Conservation (phyloP, 2,888 invertebrate species). For the Tiphia femorata region DNA sequence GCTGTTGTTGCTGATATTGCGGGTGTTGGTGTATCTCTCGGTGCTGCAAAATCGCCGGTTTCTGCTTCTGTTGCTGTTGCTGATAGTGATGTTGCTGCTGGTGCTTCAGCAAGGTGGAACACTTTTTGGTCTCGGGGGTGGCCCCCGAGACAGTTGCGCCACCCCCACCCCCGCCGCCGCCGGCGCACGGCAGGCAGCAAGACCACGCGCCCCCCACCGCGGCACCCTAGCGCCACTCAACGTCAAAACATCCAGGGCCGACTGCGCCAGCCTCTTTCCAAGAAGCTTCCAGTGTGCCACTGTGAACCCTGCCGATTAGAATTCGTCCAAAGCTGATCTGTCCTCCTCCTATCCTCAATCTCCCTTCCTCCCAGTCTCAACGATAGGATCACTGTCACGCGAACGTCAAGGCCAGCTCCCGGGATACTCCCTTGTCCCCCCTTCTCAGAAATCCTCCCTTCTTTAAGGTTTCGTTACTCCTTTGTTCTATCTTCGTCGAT, state of each 20-base stretch:
- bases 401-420: no score
- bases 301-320: no score
- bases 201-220: constrained; percentile 70
- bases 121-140: constrained; percentile 73
- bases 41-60: constrained; percentile 44
- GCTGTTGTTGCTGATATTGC: constrained; percentile 50
- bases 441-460: no score
- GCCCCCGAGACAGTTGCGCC: constrained; percentile 70
- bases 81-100: constrained; percentile 56
- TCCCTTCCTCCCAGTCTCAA: no score
- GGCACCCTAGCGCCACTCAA: constrained; percentile 69
- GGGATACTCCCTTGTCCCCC: no score
- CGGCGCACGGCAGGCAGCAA: constrained; percentile 71
- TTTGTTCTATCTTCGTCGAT: no score
- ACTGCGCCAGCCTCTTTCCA: constrained; percentile 22
- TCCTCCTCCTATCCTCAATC: no score
- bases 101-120: constrained; percentile 64
- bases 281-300: no score
- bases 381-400: no score
- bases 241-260: constrained; percentile 58
- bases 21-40: constrained; percentile 46
- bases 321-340: no score
- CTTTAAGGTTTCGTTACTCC: no score
- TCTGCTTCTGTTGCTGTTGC: constrained; percentile 39
- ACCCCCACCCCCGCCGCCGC: constrained; percentile 69